Evolutionary conservation across 1,140 invertebrate species (phyloP).

Genomic region (Agraylea sexmaculata): DNA sequence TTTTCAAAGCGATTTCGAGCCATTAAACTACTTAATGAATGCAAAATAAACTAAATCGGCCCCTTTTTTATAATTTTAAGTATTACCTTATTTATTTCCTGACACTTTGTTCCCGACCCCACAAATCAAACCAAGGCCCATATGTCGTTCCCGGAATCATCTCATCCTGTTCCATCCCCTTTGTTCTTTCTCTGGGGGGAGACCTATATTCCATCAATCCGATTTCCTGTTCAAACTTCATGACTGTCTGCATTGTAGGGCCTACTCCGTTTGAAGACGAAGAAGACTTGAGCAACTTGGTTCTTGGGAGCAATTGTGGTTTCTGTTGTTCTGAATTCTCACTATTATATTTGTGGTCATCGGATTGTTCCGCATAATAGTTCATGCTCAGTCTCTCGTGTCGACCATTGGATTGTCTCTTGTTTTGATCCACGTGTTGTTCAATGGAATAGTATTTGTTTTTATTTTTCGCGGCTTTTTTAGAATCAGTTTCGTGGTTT

Average conservation of each 20-base stretch:
- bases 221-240: conserved; percentile 27
- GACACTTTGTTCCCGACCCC: conserved; percentile 46
- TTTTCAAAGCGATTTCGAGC: neutral
- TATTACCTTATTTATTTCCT: conserved; percentile 7
- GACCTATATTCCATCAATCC: conserved; percentile 35
- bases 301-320: conserved; percentile 54
- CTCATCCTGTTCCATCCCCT: conserved; percentile 34
- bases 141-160: conserved; percentile 54
- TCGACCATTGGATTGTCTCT: conserved; percentile 27
- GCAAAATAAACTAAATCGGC: conserved; percentile 8
- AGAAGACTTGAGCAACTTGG: conserved; percentile 51
- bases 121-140: conserved; percentile 79
- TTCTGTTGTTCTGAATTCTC: conserved; percentile 40
- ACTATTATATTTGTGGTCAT: conserved; percentile 53
- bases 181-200: conserved; percentile 33
- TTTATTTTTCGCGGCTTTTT: conserved; percentile 41
- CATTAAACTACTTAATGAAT: neutral
- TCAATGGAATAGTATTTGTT: conserved; percentile 40
- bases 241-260: conserved; percentile 26
- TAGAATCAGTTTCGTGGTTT: conserved; percentile 45
- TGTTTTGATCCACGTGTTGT: conserved; percentile 33
- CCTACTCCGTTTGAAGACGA: conserved; percentile 31
- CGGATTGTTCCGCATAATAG: conserved; percentile 37
- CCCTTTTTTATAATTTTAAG: conserved; percentile 14
- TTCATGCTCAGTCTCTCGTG: conserved; percentile 23